Evolutionary conservation across 1,140 invertebrate species (phyloP).

Genomic region (Lepidostoma basale): DNA sequence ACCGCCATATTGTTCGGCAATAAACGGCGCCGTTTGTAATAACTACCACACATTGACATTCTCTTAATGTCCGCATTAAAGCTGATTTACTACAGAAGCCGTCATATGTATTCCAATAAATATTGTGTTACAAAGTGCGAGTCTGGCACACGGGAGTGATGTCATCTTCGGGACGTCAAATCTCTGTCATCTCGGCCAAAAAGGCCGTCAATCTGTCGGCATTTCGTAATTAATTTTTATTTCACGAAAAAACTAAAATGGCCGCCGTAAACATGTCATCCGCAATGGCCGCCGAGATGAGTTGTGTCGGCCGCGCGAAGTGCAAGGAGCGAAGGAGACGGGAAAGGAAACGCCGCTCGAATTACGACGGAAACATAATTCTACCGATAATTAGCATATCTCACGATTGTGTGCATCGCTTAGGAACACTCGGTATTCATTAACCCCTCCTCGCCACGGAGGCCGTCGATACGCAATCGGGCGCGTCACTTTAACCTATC

Average conservation of each 20-base stretch:
- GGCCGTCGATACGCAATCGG: too few relatives aligned
- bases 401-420: slow-evolving; percentile 19
- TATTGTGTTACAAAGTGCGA: slow-evolving; percentile 36
- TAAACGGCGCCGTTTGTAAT: slow-evolving; percentile 29
- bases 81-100: slow-evolving; percentile 39
- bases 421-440: not conserved
- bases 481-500: not conserved
- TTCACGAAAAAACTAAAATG: slow-evolving; percentile 32
- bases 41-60: slow-evolving; percentile 31
- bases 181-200: slow-evolving; percentile 29
- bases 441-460: too few relatives aligned
- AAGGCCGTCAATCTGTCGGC: slow-evolving; percentile 36
- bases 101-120: slow-evolving; percentile 44
- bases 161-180: slow-evolving; percentile 39
- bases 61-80: slow-evolving; percentile 38
- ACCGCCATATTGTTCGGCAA: slow-evolving; percentile 23
- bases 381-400: slow-evolving; percentile 28
- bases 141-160: slow-evolving; percentile 27
- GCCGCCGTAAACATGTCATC: slow-evolving; percentile 36
- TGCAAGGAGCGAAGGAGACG: slow-evolving; percentile 12
- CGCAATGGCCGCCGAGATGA: slow-evolving; percentile 25
- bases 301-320: slow-evolving; percentile 25
- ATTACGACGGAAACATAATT: slow-evolving; percentile 40
- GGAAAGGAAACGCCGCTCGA: slow-evolving; percentile 33
- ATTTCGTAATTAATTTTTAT: slow-evolving; percentile 42